Evolutionary conservation across 2,888 invertebrate genomes (phyloP).

Genomic region (Teinopalpus imperialis): DNA sequence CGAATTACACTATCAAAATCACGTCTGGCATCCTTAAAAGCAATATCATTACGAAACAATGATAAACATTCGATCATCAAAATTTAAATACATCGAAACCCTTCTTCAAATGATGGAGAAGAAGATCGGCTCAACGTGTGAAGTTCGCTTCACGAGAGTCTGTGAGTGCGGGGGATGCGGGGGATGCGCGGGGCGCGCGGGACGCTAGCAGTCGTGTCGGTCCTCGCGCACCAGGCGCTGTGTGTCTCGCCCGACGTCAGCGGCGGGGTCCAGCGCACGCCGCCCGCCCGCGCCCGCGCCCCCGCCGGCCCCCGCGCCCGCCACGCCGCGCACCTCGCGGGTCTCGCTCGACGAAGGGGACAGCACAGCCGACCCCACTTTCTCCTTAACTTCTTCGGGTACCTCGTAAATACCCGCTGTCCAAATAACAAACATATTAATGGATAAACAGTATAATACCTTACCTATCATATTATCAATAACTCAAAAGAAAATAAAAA

Average conservation of each 20-base stretch:
- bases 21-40: too few relatives aligned
- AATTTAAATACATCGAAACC: too few relatives aligned
- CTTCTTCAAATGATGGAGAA: too few relatives aligned
- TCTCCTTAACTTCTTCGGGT: constrained; percentile 88
- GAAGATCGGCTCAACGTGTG: too few relatives aligned
- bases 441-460: too few relatives aligned
- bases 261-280: constrained; percentile 91
- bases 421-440: background rate
- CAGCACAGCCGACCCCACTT: constrained; percentile 87
- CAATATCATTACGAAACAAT: too few relatives aligned
- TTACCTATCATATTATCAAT: too few relatives aligned
- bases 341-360: constrained; percentile 92
- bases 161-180: too few relatives aligned
- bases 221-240: constrained; percentile 95
- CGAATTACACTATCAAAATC: too few relatives aligned
- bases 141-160: background rate
- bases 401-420: constrained; percentile 90
- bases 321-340: constrained; percentile 82
- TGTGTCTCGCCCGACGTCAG: constrained; percentile 95
- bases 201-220: constrained; percentile 53
- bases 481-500: too few relatives aligned
- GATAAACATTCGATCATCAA: too few relatives aligned
- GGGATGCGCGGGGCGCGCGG: background rate
- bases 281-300: constrained; percentile 50
- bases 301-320: constrained; percentile 39